These are phyloP conservation scores for Parnassius orleans DNA, from an alignment of 2,888 invertebrate genomes.

Conservation along the genomic window DNA sequence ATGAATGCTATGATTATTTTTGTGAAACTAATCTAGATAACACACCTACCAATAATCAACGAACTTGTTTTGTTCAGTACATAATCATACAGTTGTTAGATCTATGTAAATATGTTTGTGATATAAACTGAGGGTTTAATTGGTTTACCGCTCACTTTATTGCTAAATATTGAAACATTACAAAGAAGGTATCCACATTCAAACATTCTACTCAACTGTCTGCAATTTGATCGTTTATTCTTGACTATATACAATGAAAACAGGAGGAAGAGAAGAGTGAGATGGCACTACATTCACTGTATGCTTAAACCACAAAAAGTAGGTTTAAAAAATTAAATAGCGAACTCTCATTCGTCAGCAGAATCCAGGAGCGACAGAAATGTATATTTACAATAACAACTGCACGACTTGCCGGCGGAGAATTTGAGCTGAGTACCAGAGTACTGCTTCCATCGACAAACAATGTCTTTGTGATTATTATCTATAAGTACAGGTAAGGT, in stretches of 20 bases:
- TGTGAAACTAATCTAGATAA: slow-evolving; percentile 3
- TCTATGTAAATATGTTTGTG: slow-evolving; percentile 11
- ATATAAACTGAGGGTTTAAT: slow-evolving; percentile 9
- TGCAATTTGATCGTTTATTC: too few species aligned
- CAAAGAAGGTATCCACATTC: too few species aligned
- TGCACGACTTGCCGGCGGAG: slow-evolving; percentile 3
- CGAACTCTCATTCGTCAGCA: slow-evolving; percentile 15
- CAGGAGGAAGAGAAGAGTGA: background rate
- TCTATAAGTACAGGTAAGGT: slow-evolving; percentile 8
- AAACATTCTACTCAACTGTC: too few species aligned
- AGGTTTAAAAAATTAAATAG: background rate
- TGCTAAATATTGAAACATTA: too few species aligned
- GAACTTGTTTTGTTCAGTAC: too few species aligned
- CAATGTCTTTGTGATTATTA: background rate
- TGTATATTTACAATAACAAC: slow-evolving; percentile 23
- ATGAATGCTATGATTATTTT: background rate
- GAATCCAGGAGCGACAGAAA: slow-evolving; percentile 11
- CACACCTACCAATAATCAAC: background rate
- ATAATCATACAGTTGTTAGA: background rate
- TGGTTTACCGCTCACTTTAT: too few species aligned
- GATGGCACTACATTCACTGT: background rate
- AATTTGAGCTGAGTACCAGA: slow-evolving; percentile 1
- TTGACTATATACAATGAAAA: slow-evolving; percentile 19
- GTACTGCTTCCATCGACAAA: slow-evolving; percentile 12
- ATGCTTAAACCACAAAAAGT: background rate